Base-by-base conservation (phyloP, 2,888 invertebrate species). In the Pseudeuparius sepicola region DNA sequence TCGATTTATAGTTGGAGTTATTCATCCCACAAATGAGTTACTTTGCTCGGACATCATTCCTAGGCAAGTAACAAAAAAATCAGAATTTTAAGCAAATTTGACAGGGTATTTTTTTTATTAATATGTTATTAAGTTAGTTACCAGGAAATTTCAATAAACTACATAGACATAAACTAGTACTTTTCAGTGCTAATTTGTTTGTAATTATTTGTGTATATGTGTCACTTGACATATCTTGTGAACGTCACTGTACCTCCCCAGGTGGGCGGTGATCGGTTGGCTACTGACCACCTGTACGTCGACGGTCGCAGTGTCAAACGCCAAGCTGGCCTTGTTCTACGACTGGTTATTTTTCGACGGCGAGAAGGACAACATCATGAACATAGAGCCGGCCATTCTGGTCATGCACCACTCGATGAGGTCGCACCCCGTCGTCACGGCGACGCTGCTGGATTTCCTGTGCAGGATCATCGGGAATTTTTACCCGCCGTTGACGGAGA, bases 211-310 rank as follows among this genome's bases (percentile, higher is more conserved):
- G n/a, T n/a, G n/a, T n/a, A n/a, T n/a, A n/a, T n/a, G n/a, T n/a
- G n/a, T n/a, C n/a, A n/a, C n/a, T n/a, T n/a, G n/a, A n/a, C n/a
- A n/a, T n/a, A n/a, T n/a, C n/a, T n/a, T n/a, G n/a, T n/a, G n/a
- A n/a, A n/a, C n/a, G n/a, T n/a, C n/a, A n/a, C n/a, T n/a, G n/a
- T n/a, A n/a, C n/a, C n/a, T n/a, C n/a, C n/a, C n/a, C n/a, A 71
- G 92, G 48, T 92, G 92, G 92, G 90, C 90, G 43, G 86, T 92
- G 27, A 90, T 92, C 54, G 89, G 90, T 36, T 92, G 92, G 92
- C 71, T 92, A 5, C 69, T 92, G 37, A 88, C 88, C 25, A 88
- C 89, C 9, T 89, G 88, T 58, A 90, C 89, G 23, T 86, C 87
- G 26, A 81, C 78, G 55, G 86, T 88, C 18, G 87, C 88, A 27